These are phyloP conservation scores for Calephelis nemesis DNA, from an alignment of 1,140 invertebrate species.

Conservation along the genomic window DNA sequence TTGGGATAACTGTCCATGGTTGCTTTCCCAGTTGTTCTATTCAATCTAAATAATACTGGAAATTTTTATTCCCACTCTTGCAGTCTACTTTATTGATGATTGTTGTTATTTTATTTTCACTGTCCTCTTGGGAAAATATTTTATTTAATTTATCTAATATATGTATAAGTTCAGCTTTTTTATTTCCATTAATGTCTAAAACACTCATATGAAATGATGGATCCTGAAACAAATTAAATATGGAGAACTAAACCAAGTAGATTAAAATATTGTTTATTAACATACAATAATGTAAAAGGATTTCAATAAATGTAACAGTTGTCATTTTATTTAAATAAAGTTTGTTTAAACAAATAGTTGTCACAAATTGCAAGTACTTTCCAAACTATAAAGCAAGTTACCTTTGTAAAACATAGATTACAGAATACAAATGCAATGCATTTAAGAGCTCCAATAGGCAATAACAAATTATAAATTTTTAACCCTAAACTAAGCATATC, in stretches of 20 bases:
- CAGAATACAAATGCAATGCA: too few species aligned
- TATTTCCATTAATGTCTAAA: conserved; percentile 83
- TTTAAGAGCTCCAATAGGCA: too few species aligned
- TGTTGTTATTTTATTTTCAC: conserved; percentile 32
- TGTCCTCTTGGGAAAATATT: conserved; percentile 41
- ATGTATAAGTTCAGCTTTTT: conserved; percentile 66
- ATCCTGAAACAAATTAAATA: conserved; percentile 73
- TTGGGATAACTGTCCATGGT: conserved; percentile 40
- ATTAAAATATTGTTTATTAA: too few species aligned
- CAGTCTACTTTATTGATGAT: conserved; percentile 51
- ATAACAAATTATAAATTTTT: too few species aligned
- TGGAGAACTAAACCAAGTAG: too few species aligned
- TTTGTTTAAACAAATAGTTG: too few species aligned
- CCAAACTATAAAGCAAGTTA: too few species aligned
- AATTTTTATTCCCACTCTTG: conserved; percentile 65
- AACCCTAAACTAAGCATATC: neutral
- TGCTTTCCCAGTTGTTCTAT: conserved; percentile 5
- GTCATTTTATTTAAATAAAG: too few species aligned
- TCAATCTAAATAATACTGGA: conserved; percentile 46
- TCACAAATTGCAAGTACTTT: too few species aligned
- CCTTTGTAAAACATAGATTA: too few species aligned
- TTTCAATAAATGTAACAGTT: too few species aligned
- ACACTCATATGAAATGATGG: conserved; percentile 86
- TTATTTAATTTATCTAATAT: conserved; percentile 49
- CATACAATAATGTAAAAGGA: too few species aligned